Evolutionary conservation across 2,113 vertebrate species (phyloP).

Genomic region (Paramormyrops kingsleyae): DNA sequence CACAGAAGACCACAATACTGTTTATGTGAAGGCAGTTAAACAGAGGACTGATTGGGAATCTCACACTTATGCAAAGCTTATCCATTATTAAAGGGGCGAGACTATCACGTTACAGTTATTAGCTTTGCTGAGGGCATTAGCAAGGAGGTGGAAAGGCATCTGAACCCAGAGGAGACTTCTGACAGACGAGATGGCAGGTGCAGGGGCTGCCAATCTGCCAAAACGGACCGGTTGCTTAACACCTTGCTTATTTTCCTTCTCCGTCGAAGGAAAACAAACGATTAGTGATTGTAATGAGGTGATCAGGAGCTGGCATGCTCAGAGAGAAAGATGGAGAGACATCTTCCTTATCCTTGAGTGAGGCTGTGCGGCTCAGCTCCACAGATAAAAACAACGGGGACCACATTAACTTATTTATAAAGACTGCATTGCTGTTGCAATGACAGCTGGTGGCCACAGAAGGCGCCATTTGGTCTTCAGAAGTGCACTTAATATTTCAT

Average conservation of each 20-base stretch:
- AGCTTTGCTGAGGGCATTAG: background rate
- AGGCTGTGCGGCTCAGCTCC: background rate
- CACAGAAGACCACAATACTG: conserved; percentile 1
- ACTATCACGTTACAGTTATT: background rate
- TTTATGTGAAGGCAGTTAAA: background rate
- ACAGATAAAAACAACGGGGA: background rate
- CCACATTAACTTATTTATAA: background rate
- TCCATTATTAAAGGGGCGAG: background rate
- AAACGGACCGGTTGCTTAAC: background rate
- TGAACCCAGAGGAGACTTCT: background rate
- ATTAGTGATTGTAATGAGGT: background rate
- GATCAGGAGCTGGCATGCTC: background rate
- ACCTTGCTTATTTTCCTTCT: background rate
- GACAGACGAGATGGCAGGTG: background rate
- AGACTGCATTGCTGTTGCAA: background rate
- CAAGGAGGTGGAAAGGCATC: background rate
- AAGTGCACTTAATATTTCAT: background rate
- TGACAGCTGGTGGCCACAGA: background rate
- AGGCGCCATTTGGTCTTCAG: background rate
- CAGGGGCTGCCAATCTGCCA: background rate
- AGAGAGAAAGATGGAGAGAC: background rate
- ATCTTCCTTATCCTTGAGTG: background rate
- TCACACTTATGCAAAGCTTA: background rate
- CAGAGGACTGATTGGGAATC: conserved; percentile 11
- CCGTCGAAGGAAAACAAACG: background rate